Base-by-base conservation (phyloP, 2,888 invertebrate species). In the Drosophila greeni region DNA sequence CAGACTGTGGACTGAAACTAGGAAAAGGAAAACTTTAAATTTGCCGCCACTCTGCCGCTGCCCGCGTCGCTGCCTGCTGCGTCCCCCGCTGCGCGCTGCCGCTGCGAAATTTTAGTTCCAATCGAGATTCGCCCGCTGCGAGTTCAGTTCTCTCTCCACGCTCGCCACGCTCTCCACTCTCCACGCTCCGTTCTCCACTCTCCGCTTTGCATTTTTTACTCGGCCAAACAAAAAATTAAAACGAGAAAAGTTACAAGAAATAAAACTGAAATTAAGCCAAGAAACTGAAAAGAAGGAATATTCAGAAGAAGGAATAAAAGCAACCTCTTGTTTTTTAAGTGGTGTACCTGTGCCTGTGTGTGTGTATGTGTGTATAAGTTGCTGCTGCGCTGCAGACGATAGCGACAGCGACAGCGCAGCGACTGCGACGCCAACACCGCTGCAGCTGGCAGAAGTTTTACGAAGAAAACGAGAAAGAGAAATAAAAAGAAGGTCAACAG, bases 21-120 rank as follows among this genome's bases (percentile, higher is more conserved):
- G 47, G n/a, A 43, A 31, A 31, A 20, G 23, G 33, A 43, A 31
- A 54, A 43, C 45, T 55, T 55, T 57, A 23, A 57, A 40, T 58
- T 58, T 58, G 42, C 57, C 56, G 58, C 58, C 56, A 57, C 58
- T 40, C 29, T 57, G 42, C 58, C 39, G 40, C 57, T 53, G 37
- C n/a, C 34, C 14, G 55, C 51, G 55, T 49, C 51, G 36, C 52
- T 52, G 52, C 36, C 52, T 16, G 45, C 45, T 48, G 29, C 37
- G 68, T 60, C 37, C 66, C 56, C 48, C 34, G 51, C 37, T 71
- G 70, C 62, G 71, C 66, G 65, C 70, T 72, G 70, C 66, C 60
- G 60, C 66, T 34, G 56, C 29, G 45, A 47, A 45, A 45, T 45
- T 52, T 64, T 42, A 59, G 66, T 64, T 65, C 34, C 20, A 37